Conservation (phyloP, 2,888 invertebrate genomes). For the Catocala nupta region DNA sequence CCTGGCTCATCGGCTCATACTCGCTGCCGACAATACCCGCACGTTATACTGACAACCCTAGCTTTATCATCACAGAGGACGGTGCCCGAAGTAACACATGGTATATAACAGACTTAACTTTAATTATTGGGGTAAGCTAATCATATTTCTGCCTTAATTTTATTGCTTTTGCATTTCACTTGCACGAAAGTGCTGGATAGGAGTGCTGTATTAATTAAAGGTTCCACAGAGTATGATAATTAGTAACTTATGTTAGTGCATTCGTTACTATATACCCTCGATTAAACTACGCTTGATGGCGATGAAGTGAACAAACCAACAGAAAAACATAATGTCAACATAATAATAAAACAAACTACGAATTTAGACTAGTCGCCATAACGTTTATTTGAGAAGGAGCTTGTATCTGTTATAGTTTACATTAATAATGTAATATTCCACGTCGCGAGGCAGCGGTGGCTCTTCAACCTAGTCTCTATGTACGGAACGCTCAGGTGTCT, state of each 20-base stretch:
- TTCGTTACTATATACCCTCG: slow-evolving; percentile 14
- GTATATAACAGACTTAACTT: not conserved
- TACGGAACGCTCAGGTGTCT: slow-evolving; percentile 5
- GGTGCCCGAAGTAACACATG: not conserved
- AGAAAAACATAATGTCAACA: slow-evolving; percentile 42
- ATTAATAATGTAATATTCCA: not conserved
- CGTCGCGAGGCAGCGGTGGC: slow-evolving; percentile 53
- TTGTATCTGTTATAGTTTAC: not conserved
- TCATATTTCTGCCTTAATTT: not conserved
- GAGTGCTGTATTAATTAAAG: not conserved
- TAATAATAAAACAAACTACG: slow-evolving; percentile 31
- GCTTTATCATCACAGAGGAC: not conserved
- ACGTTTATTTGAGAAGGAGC: not conserved
- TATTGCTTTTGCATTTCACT: not conserved
- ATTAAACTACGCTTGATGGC: slow-evolving; percentile 44
- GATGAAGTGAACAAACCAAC: slow-evolving; percentile 51
- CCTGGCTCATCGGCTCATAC: slow-evolving; percentile 76
- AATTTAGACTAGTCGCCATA: slow-evolving; percentile 9
- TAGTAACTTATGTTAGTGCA: slow-evolving; percentile 10
- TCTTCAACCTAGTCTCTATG: slow-evolving; percentile 52
- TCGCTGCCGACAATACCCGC: slow-evolving; percentile 72
- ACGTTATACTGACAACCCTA: slow-evolving; percentile 49
- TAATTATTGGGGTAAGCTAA: not conserved
- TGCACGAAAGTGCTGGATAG: not conserved
- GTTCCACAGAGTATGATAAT: slow-evolving; percentile 3